phyloP scores from a whole-genome alignment of 1,140 invertebrate species.

The Zophobas atratus region DNA sequence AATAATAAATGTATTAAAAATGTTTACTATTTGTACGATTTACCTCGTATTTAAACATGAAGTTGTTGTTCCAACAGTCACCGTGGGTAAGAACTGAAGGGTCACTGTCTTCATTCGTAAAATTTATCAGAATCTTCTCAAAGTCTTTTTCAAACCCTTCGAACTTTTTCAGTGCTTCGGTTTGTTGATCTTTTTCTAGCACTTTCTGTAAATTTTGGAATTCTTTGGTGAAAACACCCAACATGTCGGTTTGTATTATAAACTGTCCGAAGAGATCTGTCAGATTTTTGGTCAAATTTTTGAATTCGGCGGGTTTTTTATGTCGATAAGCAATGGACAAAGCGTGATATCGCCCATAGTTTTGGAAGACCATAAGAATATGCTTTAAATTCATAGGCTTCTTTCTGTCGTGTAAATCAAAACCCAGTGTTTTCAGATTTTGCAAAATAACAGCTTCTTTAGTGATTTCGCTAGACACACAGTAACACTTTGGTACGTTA shows the following conservation, averaged over 20 bases:
- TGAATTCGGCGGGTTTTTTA: conserved; percentile 64
- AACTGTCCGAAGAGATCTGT: conserved; percentile 58
- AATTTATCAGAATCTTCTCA: conserved; percentile 45
- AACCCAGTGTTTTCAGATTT: conserved; percentile 70
- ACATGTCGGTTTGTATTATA: conserved; percentile 43
- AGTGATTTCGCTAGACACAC: conserved; percentile 61
- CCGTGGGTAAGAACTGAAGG: conserved; percentile 69
- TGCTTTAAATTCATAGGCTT: conserved; percentile 68
- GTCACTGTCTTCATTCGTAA: conserved; percentile 40
- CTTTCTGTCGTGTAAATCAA: conserved; percentile 69
- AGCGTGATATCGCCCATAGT: conserved; percentile 72
- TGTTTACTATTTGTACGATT: no score
- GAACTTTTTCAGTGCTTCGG: conserved; percentile 45
- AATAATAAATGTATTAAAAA: no score
- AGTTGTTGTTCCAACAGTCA: conserved; percentile 73
- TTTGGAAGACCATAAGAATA: conserved; percentile 67
- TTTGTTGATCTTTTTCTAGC: conserved; percentile 28
- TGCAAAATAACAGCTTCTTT: conserved; percentile 72
- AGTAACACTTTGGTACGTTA: conserved; percentile 66
- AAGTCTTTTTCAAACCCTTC: conserved; percentile 49
- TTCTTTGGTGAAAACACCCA: conserved; percentile 1
- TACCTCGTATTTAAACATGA: conserved; percentile 71
- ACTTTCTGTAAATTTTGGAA: conserved; percentile 45
- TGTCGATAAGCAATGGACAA: conserved; percentile 70
- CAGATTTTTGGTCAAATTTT: conserved; percentile 58